Evolutionary conservation across 2,888 invertebrate species (phyloP), one percentile per base, ranked within the genome.

Genomic region (Strigamia maritima): DNA sequence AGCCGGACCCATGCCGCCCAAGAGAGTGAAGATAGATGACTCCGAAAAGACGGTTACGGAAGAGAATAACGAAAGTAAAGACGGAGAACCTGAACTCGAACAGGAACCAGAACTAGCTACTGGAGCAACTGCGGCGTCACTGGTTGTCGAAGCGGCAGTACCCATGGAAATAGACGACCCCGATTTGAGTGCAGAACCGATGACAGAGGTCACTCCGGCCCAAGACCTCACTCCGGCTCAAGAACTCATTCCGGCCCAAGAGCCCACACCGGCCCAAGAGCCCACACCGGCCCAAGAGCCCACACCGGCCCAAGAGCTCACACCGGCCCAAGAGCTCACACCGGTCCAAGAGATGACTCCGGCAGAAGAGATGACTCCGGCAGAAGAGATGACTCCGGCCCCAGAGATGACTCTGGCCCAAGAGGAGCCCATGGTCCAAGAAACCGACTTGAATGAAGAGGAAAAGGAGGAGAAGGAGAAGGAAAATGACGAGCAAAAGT

Each of bases 401-500:
- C 8, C 35, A 35, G 35, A 1, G 35, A 35, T 8, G 35, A 4
- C 35, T 1, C 10, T 10, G 35, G 10, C 3, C 35, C 35, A 35
- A 35, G 76, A 40, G 38, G 35, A 22, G 19, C 12, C n/a, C 24
- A 35, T n/a, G 22, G 7, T 12, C 35, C 19, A 35, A 38, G 38
- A 40, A 38, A 38, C 19, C 2, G 38, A 40, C 19, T 10, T 77
- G 49, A 49, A 77, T 26, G 77, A 40, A 19, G 77, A 77, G 10
- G 77, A 77, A 12, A 28, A 49, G 22, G 40, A 44, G 77, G 24
- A 49, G 26, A 65, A 78, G 26, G 78, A 44, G 19, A 78, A 78
- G 19, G 70, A 78, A 60, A 78, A 78, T 65, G 78, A 78, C 78
- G 35, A 78, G 35, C 78, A 78, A 78, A 78, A 78, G 78, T 78